These are phyloP conservation scores for Cantharis rufa DNA, from an alignment of 2,888 invertebrate species.

Conservation along the genomic window DNA sequence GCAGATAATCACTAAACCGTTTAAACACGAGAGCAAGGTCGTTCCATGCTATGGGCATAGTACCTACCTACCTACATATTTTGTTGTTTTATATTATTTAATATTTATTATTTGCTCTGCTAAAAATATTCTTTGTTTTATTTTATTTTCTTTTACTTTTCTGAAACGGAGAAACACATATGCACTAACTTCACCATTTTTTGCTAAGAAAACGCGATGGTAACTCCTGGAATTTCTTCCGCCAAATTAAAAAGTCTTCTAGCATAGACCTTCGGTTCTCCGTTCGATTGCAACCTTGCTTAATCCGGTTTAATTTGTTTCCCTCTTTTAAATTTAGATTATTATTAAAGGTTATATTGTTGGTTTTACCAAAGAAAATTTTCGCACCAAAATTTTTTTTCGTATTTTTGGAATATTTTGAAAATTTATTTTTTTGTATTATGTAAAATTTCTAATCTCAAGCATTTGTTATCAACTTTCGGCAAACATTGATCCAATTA, in stretches of 20 bases:
- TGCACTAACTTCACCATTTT: background rate
- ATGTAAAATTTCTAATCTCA: background rate
- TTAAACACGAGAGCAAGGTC: background rate
- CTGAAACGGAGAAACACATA: background rate
- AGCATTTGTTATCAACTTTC: background rate
- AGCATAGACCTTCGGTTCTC: background rate
- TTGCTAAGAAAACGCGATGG: background rate
- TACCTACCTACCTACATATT: background rate
- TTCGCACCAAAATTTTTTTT: background rate
- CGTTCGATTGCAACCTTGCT: background rate
- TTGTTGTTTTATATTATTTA: background rate
- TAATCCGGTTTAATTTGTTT: too few species aligned
- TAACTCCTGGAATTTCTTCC: background rate
- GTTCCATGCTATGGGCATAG: background rate
- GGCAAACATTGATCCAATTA: background rate
- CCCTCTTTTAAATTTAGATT: background rate
- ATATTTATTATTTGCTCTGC: background rate
- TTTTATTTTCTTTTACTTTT: too few species aligned
- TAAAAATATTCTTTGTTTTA: background rate
- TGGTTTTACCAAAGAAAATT: background rate
- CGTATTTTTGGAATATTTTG: too few species aligned
- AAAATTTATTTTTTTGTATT: background rate
- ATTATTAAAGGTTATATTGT: too few species aligned
- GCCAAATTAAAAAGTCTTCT: background rate
- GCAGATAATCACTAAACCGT: background rate